These are phyloP conservation scores for Hepsetus odoe DNA, from an alignment of 2,113 vertebrate genomes.

Conservation along the genomic window DNA sequence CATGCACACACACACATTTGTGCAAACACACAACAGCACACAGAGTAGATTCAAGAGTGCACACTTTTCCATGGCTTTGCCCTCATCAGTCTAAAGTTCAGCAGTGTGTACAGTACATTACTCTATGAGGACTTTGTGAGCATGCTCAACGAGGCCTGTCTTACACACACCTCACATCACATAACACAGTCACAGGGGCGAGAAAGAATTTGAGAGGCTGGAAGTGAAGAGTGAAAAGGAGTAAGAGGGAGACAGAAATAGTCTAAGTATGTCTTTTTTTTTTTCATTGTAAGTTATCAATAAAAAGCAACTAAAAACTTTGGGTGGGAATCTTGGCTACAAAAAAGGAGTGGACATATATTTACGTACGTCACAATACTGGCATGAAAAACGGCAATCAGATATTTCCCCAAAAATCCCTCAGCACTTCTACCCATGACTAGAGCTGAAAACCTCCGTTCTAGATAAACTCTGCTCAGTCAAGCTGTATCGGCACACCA, in stretches of 20 bases:
- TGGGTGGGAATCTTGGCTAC: too few relatives aligned
- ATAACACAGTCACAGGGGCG: slow-evolving; percentile 26
- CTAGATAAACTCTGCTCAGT: neutral
- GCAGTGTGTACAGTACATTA: slow-evolving; percentile 65
- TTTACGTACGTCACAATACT: too few relatives aligned
- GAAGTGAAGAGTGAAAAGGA: slow-evolving; percentile 48
- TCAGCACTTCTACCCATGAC: too few relatives aligned
- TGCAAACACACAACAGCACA: slow-evolving; percentile 16
- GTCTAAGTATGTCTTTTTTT: too few relatives aligned
- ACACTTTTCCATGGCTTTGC: slow-evolving; percentile 71
- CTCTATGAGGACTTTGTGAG: slow-evolving; percentile 77
- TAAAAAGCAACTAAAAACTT: too few relatives aligned
- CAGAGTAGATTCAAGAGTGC: too few relatives aligned
- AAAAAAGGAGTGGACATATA: too few relatives aligned
- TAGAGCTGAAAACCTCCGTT: too few relatives aligned
- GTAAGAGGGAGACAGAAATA: slow-evolving; percentile 63
- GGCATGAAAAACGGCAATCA: too few relatives aligned
- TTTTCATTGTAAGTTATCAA: too few relatives aligned
- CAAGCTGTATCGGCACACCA: neutral
- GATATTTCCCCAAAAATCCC: too few relatives aligned
- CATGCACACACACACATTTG: neutral
- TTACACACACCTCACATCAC: slow-evolving; percentile 70
- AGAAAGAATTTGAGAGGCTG: neutral
- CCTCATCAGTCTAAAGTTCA: slow-evolving; percentile 84
- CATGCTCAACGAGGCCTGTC: slow-evolving; percentile 72